Base-by-base conservation (phyloP, 2,113 vertebrate species). In the Zapus hudsonius region DNA sequence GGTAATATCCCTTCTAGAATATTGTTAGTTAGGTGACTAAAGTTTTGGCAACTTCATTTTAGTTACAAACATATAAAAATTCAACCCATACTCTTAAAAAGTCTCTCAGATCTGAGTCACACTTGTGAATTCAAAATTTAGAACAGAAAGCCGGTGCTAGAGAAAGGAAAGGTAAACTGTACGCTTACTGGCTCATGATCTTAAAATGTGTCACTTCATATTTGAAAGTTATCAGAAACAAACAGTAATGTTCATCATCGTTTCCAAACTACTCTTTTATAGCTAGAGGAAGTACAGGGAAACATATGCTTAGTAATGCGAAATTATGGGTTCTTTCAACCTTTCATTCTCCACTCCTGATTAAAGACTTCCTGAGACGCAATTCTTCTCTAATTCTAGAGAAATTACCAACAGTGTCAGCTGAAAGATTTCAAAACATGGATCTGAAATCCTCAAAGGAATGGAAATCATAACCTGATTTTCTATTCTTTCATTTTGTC, bases 301-400 rank as follows among this genome's bases (percentile, higher is more conserved):
- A 93, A 87, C 79, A 95, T 72, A 40, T 87, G 91, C 79, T 92
- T 82, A 89, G 76, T 74, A 91, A 96, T 94, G 91, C 92, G 74
- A 96, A 96, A 96, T 96, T 95, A 96, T 64, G 84, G 95, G 87
- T 94, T 96, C 89, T 91, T 95, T 96, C 89, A 94, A 94, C 81
- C 61, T 52, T 78, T 63, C 23, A 55, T 64, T n/a, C 73, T 52
- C 90, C 87, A 94, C 27, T 94, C 84, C 44, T 96, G 91, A 95
- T 96, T 93, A 97, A 96, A 96, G 95, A 84, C 91, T 93, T 94
- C 82, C 89, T 29, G 69, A 70, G 86, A 95, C 90, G 69, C 13
- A 96, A 83, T 95, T 95, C 67, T 38, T 76, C 44, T 79, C 82
- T 93, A 75, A 92, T 94, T 85, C 76, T 81, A 63, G 40, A 91